These are phyloP conservation scores for Drosophila gaucha DNA, from an alignment of 2,888 invertebrate genomes.

Conservation along the genomic window DNA sequence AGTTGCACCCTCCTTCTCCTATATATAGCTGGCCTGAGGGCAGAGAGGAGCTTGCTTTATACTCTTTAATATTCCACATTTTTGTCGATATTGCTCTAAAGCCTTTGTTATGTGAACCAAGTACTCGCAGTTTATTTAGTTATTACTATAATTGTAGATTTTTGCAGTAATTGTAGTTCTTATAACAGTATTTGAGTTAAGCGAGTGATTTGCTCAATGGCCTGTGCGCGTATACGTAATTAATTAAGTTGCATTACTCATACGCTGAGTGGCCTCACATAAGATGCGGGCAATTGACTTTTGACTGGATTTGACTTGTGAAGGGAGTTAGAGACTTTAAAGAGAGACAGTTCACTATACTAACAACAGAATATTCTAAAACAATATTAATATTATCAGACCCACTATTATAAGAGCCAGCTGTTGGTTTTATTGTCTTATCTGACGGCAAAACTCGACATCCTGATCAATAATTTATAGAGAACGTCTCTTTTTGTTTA, in stretches of 20 bases:
- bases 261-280: conserved; percentile 33
- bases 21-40: neutral
- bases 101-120: conserved; percentile 5
- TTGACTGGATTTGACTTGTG: conserved; percentile 33
- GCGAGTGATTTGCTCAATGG: conserved; percentile 27
- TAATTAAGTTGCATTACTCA: conserved; percentile 60
- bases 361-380: neutral
- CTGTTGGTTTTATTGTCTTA: neutral
- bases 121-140: conserved; percentile 2
- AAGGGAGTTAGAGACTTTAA: neutral
- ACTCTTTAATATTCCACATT: conserved; percentile 1
- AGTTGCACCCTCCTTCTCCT: neutral
- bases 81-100: conserved; percentile 9
- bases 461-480: conserved; percentile 1
- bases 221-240: conserved; percentile 57
- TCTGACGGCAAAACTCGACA: neutral
- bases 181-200: conserved; percentile 3
- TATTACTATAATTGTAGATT: conserved; percentile 13
- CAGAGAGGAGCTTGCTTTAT: too few species aligned
- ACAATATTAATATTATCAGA: conserved; percentile 4
- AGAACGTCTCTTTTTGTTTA: neutral
- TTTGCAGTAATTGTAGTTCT: conserved; percentile 11
- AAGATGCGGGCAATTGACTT: conserved; percentile 32
- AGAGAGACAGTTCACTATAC: neutral
- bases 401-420: neutral